These are phyloP conservation scores for Thryonomys swinderianus DNA, from an alignment of 2,113 vertebrate species.

Conservation along the genomic window DNA sequence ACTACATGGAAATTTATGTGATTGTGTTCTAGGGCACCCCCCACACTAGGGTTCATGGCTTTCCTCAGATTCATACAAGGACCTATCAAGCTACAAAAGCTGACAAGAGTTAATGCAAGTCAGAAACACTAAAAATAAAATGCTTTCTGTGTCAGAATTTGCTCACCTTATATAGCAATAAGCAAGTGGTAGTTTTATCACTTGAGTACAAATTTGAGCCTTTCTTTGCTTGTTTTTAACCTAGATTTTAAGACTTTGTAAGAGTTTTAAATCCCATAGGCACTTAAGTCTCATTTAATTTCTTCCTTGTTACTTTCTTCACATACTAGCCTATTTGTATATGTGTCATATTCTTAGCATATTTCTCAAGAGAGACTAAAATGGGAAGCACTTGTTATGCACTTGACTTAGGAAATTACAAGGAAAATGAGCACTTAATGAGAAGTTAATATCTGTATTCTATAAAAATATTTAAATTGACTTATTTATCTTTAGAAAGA, in stretches of 20 bases:
- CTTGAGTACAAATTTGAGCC: background rate
- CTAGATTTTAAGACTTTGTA: conserved; percentile 58
- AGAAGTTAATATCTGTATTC: conserved; percentile 15
- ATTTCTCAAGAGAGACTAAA: conserved; percentile 70
- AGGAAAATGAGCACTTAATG: conserved; percentile 38
- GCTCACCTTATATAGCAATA: background rate
- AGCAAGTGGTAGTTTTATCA: background rate
- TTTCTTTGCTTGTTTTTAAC: conserved; percentile 50
- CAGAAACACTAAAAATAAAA: conserved; percentile 34
- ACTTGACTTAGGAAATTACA: conserved; percentile 46
- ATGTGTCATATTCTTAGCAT: conserved; percentile 67
- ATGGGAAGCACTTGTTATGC: conserved; percentile 55
- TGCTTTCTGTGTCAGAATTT: conserved; percentile 30
- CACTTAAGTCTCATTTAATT: conserved; percentile 62
- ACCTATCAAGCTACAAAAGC: background rate
- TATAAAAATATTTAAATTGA: background rate
- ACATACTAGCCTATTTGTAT: conserved; percentile 69
- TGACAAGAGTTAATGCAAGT: conserved; percentile 13
- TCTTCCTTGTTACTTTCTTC: conserved; percentile 64
- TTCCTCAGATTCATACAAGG: background rate
- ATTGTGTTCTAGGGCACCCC: background rate
- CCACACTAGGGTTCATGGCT: background rate
- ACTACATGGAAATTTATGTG: background rate
- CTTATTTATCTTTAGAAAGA: conserved; percentile 37
- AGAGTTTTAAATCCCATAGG: conserved; percentile 52